These are phyloP conservation scores for Andrena minutula DNA, from an alignment of 2,888 invertebrate species.

Conservation along the genomic window DNA sequence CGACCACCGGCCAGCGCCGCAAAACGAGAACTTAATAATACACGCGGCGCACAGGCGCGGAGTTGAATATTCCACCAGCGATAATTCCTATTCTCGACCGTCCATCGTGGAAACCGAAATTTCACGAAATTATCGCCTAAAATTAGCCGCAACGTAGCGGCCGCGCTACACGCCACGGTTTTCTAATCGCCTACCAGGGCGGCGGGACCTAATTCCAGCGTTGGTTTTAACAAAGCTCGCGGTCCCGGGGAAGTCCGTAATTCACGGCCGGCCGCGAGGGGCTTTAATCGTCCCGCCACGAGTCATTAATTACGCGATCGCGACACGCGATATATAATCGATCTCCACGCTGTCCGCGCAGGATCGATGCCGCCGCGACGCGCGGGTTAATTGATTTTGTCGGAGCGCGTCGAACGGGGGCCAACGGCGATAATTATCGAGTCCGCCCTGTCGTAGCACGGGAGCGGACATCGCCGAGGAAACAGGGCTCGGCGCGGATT, in stretches of 20 bases:
- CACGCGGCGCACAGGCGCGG: no score
- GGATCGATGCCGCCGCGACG: constrained; percentile 58
- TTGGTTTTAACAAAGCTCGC: constrained; percentile 26
- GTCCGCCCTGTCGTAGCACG: constrained; percentile 56
- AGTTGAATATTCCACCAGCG: no score
- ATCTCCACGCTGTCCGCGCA: constrained; percentile 60
- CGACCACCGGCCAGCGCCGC: background rate
- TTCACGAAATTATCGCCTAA: no score
- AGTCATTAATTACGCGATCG: constrained; percentile 74
- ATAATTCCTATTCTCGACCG: no score
- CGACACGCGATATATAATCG: constrained; percentile 71
- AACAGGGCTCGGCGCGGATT: constrained; percentile 39
- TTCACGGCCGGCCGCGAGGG: constrained; percentile 49
- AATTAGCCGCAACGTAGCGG: background rate
- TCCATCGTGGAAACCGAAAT: no score
- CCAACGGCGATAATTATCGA: constrained; percentile 66
- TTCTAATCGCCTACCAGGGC: background rate
- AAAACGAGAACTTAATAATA: constrained; percentile 2
- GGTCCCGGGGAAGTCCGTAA: constrained; percentile 53
- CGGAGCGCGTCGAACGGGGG: constrained; percentile 47
- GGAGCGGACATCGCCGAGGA: constrained; percentile 46
- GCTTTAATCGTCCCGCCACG: constrained; percentile 68
- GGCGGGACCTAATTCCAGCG: constrained; percentile 14
- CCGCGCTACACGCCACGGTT: constrained; percentile 6
- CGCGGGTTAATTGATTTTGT: constrained; percentile 70